A percentile compares a stretch with the other conserved stretches of the same genome.
phyloP scores from a whole-genome alignment of 2,888 invertebrate species.

The Pseudococcus longispinus region DNA sequence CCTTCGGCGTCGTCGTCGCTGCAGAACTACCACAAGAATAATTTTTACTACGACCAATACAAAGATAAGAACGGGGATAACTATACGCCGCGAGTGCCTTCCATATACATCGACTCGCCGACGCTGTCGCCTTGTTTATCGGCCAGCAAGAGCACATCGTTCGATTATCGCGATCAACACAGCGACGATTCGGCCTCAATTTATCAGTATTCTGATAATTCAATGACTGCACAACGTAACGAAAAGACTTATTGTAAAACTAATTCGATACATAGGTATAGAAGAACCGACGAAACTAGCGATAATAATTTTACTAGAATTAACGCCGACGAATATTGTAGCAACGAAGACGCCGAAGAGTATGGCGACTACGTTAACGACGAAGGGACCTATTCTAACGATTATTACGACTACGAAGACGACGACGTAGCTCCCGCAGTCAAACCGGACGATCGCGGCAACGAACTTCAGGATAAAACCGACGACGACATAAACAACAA shows the following conservation, averaged over 20 bases:
- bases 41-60: constrained; percentile 33
- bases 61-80: constrained; percentile 36
- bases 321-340: constrained; percentile 34
- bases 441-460: neutral
- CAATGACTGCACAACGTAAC: constrained; percentile 48
- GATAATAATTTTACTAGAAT: constrained; percentile 37
- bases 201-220: constrained; percentile 46
- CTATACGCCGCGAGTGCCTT: constrained; percentile 48
- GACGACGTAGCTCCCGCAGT: neutral
- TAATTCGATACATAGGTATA: constrained; percentile 48
- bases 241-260: constrained; percentile 51
- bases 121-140: constrained; percentile 51
- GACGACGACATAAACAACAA: constrained; percentile 57
- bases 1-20: neutral
- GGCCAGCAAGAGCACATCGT: constrained; percentile 46
- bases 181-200: constrained; percentile 52
- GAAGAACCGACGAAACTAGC: constrained; percentile 30
- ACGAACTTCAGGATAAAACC: constrained; percentile 25
- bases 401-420: constrained; percentile 50
- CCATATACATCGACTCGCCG: constrained; percentile 52
- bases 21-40: constrained; percentile 20
- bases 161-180: constrained; percentile 37
- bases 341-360: constrained; percentile 49
- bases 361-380: constrained; percentile 42
- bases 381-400: constrained; percentile 62